Conservation (phyloP, 2,797 vertebrate genomes). For the Cossypha dichroa region DNA sequence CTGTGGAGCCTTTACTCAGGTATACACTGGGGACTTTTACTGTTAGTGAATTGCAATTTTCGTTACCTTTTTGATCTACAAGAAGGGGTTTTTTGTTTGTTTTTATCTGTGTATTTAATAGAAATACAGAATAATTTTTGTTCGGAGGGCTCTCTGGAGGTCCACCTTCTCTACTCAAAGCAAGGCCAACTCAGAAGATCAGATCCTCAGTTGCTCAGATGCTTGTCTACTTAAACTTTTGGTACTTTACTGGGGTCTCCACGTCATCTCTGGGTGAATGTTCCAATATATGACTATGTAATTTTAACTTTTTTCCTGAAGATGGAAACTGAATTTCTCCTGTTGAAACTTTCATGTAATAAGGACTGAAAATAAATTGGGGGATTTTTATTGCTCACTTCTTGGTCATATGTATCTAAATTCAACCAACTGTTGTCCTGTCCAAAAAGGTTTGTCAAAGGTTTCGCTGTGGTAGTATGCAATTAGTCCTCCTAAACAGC, state of each 20-base stretch:
- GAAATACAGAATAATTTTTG: not conserved
- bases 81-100: not conserved
- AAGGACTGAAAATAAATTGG: not conserved
- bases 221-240: not conserved
- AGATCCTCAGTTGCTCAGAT: not conserved
- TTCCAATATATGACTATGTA: not conserved
- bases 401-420: not conserved
- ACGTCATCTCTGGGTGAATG: fast-evolving
- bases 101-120: not conserved
- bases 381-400: not conserved
- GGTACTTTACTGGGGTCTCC: not conserved
- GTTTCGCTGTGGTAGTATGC: not conserved
- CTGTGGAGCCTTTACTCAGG: not conserved
- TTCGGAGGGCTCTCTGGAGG: not conserved
- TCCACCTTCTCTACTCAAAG: not conserved
- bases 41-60: not conserved
- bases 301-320: not conserved
- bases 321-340: not conserved
- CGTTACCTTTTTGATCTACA: fast-evolving
- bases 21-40: not conserved
- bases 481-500: not conserved
- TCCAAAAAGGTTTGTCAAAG: not conserved
- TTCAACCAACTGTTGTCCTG: not conserved
- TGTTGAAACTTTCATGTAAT: not conserved
- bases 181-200: not conserved